phyloP scores from a whole-genome alignment of 2,888 invertebrate species.

The Cheilosia scutellata region DNA sequence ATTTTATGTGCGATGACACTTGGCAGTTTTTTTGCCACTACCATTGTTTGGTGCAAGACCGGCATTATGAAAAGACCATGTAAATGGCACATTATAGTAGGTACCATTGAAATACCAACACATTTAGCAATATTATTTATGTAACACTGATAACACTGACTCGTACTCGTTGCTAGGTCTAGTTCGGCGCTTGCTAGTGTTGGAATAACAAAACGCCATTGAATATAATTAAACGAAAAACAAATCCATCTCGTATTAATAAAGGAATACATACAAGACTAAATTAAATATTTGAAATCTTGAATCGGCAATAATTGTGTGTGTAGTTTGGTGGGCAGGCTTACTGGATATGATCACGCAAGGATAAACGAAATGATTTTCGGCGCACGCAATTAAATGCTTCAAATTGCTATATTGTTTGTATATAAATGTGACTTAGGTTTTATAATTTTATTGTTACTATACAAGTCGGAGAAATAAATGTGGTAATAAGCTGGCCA shows the following conservation, averaged over 20 bases:
- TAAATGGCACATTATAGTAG: no score
- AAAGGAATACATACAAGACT: not conserved
- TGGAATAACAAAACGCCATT: not conserved
- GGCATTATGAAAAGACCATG: no score
- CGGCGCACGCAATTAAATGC: slow-evolving; percentile 5
- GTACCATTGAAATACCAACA: no score
- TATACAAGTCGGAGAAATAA: not conserved
- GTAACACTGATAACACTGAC: no score
- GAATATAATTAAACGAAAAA: not conserved
- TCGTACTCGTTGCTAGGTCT: no score
- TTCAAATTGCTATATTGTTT: not conserved
- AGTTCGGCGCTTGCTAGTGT: not conserved
- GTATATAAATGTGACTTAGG: not conserved
- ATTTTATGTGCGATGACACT: no score
- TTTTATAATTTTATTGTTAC: not conserved
- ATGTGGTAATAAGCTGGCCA: not conserved
- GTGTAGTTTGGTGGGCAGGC: not conserved
- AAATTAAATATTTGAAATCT: not conserved
- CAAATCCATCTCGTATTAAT: not conserved
- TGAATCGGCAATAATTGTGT: not conserved
- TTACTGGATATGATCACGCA: slow-evolving; percentile 1
- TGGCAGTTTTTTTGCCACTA: no score
- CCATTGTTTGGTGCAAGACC: no score
- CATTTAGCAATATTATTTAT: no score
- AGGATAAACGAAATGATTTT: slow-evolving; percentile 8